Base-by-base conservation (phyloP, 2,113 vertebrate genomes). In the Microtus richardsoni region DNA sequence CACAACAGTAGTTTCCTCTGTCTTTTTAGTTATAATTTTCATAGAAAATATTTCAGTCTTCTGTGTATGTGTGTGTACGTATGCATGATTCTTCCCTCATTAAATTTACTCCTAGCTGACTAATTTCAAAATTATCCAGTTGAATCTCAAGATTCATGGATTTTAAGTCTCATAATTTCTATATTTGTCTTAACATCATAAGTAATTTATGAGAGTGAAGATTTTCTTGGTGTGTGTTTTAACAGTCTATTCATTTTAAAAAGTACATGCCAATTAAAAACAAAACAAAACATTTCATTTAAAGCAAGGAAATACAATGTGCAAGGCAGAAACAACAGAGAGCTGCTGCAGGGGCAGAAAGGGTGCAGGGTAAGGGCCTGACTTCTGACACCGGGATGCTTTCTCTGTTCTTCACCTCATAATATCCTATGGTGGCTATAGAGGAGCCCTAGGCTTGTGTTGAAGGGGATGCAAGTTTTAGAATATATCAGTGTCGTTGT, bases 91-190 rank as follows among this genome's bases (percentile, higher is more conserved):
- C 39, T 16, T 58, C 30, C 80, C 87, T 89, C 24, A 58, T 39
- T 93, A 88, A 3, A 16, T 91, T 96, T 78, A 47, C 2, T 95
- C 74, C 28, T 73, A 82, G 12, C 7, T 79, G 41, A 66, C 30
- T n/a, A 89, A 77, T 16, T 89, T 58, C 79, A 58, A 58, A 58
- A 92, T 75, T 64, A 88, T 74, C 11, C 39, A n/a, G 7, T 47
- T 85, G 80, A 88, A 71, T 79, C 26, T 80, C 54, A 82, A 86
- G 89, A 70, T 36, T 66, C 26, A 86, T 33, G 84, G 75, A 13
- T 93, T 91, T 95, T 33, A 89, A 60, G 64, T 73, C 84, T 93
- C 64, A 64, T 92, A 8, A 75, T 92, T 90, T 95, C 17, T 74
- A 3, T 85, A 41, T 78, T 89, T 95, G 22, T 74, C 36, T 97